Percentiles rank a stretch among this genome's conserved stretches.
Evolutionary conservation across 2,113 vertebrate genomes (phyloP).

Genomic region (Psilopsiagon aurifrons): DNA sequence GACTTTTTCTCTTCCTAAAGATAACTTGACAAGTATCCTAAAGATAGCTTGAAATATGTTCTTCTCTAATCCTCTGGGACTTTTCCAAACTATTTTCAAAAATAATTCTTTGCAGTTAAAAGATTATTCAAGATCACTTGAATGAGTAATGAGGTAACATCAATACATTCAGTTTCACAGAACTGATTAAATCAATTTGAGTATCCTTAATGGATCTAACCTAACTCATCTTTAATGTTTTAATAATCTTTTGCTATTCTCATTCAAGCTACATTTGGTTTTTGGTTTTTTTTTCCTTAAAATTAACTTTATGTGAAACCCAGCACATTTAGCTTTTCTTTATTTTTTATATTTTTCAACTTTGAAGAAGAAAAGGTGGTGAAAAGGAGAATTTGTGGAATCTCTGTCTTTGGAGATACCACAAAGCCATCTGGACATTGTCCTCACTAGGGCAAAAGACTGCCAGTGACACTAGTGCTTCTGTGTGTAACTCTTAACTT

Average conservation of each 20-base stretch:
- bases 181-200: background rate
- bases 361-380: background rate
- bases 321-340: background rate
- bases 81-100: background rate
- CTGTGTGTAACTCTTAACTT: background rate
- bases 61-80: background rate
- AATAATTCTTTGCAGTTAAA: background rate
- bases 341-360: background rate
- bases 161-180: background rate
- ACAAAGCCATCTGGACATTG: background rate
- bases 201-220: background rate
- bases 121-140: background rate
- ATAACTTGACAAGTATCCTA: background rate
- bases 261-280: background rate
- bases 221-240: background rate
- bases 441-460: background rate
- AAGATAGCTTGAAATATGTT: background rate
- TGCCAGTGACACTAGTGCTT: rapidly evolving
- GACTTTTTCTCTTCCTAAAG: background rate
- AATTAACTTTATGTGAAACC: background rate
- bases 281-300: background rate
- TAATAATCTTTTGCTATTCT: background rate
- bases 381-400: background rate
- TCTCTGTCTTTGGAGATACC: background rate
- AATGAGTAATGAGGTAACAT: background rate